These are phyloP conservation scores for Spondyliosoma cantharus DNA, from an alignment of 2,797 vertebrate species.

Conservation along the genomic window DNA sequence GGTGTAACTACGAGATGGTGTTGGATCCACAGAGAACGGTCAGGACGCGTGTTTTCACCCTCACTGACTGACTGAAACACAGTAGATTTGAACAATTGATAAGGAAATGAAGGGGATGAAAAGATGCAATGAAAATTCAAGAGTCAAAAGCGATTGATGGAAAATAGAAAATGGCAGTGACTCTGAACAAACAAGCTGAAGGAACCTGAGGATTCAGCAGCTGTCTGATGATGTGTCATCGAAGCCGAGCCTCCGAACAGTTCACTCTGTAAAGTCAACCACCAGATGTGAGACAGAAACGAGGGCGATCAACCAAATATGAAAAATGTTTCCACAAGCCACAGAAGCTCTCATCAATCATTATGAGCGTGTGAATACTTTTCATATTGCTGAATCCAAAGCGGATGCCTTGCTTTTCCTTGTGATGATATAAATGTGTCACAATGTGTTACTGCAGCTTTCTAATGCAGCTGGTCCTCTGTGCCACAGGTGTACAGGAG, in stretches of 20 bases:
- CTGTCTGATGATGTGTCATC: conserved; percentile 48
- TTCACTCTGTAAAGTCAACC: conserved; percentile 26
- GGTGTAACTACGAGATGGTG: conserved; percentile 76
- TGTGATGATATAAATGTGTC: neutral
- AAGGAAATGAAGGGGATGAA: no score
- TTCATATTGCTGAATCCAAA: neutral
- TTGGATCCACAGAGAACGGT: conserved; percentile 82
- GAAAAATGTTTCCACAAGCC: conserved; percentile 46
- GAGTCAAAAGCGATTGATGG: neutral
- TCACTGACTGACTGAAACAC: neutral
- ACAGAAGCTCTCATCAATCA: neutral
- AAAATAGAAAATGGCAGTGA: conserved; percentile 1
- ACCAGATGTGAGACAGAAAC: conserved; percentile 49
- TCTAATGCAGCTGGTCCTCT: neutral
- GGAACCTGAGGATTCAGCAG: conserved; percentile 16
- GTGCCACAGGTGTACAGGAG: conserved; percentile 76
- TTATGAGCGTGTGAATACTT: neutral
- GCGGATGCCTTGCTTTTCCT: neutral
- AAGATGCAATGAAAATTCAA: neutral
- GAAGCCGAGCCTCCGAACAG: conserved; percentile 15
- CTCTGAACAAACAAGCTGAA: conserved; percentile 4
- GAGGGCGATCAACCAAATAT: conserved; percentile 14
- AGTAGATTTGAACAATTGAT: neutral
- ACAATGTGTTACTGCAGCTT: no score
- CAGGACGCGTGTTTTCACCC: neutral